Conservation (phyloP, 2,888 invertebrate species). For the Caenorhabditis sp. region DNA sequence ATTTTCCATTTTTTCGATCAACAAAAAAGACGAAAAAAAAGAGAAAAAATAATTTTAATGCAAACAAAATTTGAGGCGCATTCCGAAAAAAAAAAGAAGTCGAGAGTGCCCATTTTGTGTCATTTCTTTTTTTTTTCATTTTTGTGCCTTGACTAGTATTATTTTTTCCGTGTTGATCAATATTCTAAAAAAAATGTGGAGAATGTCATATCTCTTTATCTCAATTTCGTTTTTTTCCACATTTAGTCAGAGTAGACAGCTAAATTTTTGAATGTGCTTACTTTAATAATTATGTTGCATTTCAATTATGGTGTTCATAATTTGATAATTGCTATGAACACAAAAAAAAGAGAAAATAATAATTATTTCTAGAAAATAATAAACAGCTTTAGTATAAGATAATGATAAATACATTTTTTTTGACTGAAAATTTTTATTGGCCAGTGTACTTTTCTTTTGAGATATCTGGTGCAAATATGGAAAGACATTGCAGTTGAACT, state of each 20-base stretch:
- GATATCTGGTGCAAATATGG: no score
- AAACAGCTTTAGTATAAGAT: no score
- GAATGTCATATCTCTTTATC: background rate
- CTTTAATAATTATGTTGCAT: no score
- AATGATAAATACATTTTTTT: no score
- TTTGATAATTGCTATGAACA: no score
- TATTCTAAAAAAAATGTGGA: background rate
- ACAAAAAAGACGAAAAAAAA: background rate
- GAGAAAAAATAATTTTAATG: background rate
- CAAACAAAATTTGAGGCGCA: constrained; percentile 1
- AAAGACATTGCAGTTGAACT: no score
- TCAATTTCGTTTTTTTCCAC: background rate
- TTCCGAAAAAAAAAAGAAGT: constrained; percentile 1
- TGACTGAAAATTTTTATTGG: no score
- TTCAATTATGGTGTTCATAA: no score
- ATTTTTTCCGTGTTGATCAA: background rate
- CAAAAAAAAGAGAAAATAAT: no score
- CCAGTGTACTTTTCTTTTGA: no score
- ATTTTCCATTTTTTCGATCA: background rate
- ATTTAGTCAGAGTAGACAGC: no score
- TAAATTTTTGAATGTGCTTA: no score
- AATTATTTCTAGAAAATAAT: background rate
- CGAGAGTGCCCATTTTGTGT: constrained; percentile 1
- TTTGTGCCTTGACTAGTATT: constrained; percentile 1
- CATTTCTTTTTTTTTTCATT: constrained; percentile 1